Conservation (phyloP, 2,113 vertebrate genomes). For the Candoia aspera region DNA sequence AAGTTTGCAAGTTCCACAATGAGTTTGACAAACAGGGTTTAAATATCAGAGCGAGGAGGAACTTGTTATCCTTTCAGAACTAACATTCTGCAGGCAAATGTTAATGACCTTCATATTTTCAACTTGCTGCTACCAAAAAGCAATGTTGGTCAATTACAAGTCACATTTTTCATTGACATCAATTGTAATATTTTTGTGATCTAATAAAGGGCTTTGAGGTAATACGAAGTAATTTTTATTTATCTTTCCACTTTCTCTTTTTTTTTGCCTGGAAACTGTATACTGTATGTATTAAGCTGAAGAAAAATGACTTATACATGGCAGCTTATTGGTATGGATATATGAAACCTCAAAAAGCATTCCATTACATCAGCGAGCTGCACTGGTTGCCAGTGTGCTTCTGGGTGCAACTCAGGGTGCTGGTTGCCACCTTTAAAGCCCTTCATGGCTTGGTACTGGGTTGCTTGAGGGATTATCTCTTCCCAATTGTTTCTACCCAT, state of each 20-base stretch:
- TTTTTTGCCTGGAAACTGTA: not conserved
- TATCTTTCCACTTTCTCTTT: not conserved
- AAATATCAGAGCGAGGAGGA: not conserved
- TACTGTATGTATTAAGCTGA: not conserved
- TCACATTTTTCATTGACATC: slow-evolving; percentile 18
- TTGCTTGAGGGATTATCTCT: not conserved
- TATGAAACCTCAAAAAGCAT: not conserved
- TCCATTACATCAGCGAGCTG: not conserved
- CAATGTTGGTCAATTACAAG: slow-evolving; percentile 29
- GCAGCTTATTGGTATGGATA: not conserved
- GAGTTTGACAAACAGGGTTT: not conserved
- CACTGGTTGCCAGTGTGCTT: not conserved
- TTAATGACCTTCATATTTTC: slow-evolving; percentile 41
- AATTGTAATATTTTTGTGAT: slow-evolving; percentile 16
- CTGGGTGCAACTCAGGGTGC: not conserved
- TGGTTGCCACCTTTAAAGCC: not conserved
- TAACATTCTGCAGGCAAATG: slow-evolving; percentile 15
- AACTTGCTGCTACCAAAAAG: not conserved
- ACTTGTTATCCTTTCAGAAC: not conserved
- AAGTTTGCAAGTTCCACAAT: not conserved
- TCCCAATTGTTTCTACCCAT: too few species aligned
- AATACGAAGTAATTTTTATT: not conserved
- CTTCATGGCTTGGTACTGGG: not conserved
- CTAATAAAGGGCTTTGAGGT: not conserved
- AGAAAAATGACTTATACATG: not conserved